phyloP scores from a whole-genome alignment of 1,140 invertebrate species.

The Panagrolaimus sp. region DNA sequence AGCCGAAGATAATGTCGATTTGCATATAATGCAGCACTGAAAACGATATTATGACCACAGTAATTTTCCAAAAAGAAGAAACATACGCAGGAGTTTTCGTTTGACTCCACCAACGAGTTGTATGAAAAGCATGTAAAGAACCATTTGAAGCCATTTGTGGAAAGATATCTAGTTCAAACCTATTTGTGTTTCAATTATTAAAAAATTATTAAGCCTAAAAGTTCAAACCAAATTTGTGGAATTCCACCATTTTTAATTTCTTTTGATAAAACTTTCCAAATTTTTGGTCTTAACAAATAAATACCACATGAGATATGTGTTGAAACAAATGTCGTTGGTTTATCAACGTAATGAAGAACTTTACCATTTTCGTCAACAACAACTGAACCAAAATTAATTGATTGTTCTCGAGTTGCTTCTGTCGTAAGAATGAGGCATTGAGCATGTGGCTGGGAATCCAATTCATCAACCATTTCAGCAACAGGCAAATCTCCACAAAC shows the following conservation, averaged over 20 bases:
- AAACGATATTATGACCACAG: slow-evolving; percentile 21
- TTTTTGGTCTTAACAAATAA: slow-evolving; percentile 76
- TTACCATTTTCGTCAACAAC: slow-evolving; percentile 48
- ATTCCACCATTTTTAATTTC: slow-evolving; percentile 32
- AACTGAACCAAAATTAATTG: slow-evolving; percentile 49
- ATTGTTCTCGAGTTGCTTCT: slow-evolving; percentile 54
- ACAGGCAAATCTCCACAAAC: slow-evolving; percentile 94
- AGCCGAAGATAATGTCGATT: slow-evolving; percentile 88
- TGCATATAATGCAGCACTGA: slow-evolving; percentile 85
- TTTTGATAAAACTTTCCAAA: slow-evolving; percentile 70
- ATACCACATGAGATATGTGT: slow-evolving; percentile 92
- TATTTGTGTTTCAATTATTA: no score
- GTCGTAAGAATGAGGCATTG: slow-evolving; percentile 50
- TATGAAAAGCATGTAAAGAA: slow-evolving; percentile 72
- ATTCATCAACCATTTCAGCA: slow-evolving; percentile 76
- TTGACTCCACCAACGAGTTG: slow-evolving; percentile 87
- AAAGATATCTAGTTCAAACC: slow-evolving; percentile 73
- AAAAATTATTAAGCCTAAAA: no score
- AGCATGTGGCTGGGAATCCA: slow-evolving; percentile 60
- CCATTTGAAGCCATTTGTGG: slow-evolving; percentile 72
- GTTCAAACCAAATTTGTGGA: slow-evolving; percentile 70
- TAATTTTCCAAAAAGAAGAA: background rate
- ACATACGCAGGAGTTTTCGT: slow-evolving; percentile 84
- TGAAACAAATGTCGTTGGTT: slow-evolving; percentile 93
- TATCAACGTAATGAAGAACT: slow-evolving; percentile 93